These are phyloP conservation scores for Camptogramma bilineatum DNA, from an alignment of 2,888 invertebrate genomes.

Conservation along the genomic window DNA sequence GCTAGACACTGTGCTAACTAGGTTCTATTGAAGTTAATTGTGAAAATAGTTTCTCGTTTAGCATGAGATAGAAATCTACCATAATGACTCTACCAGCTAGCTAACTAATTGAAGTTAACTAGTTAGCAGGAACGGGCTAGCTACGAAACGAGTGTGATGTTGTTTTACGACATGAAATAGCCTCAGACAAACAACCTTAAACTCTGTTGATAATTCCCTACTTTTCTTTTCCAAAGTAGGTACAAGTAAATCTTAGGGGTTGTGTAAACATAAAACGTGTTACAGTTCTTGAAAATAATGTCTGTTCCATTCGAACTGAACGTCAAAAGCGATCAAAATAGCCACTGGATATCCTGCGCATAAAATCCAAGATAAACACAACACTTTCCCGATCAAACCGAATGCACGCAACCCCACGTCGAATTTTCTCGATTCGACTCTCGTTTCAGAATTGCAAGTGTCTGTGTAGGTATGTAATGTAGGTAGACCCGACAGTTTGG, in stretches of 20 bases:
- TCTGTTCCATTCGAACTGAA: background rate
- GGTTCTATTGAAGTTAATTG: conserved; percentile 5
- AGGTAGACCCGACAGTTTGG: conserved; percentile 49
- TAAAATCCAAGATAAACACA: conserved; percentile 29
- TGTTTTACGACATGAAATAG: background rate
- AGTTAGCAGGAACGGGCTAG: conserved; percentile 9
- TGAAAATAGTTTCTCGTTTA: conserved; percentile 10
- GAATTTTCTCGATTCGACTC: conserved; percentile 57
- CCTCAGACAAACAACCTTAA: too few relatives aligned
- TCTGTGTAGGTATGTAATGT: conserved; percentile 39
- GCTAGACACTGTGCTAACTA: background rate
- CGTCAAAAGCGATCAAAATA: background rate
- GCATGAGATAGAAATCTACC: conserved; percentile 2
- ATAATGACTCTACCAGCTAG: conserved; percentile 10
- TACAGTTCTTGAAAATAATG: too few relatives aligned
- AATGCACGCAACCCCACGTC: conserved; percentile 22
- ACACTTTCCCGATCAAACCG: conserved; percentile 28
- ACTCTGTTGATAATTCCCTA: too few relatives aligned
- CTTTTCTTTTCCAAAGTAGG: too few relatives aligned
- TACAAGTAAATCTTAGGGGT: too few relatives aligned
- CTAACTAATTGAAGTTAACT: conserved; percentile 16
- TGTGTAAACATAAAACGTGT: too few relatives aligned
- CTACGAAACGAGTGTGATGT: background rate
- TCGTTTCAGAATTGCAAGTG: conserved; percentile 38
- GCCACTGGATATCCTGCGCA: conserved; percentile 10